Evolutionary conservation across 2,888 invertebrate species (phyloP).

Genomic region (Thera obeliscata): DNA sequence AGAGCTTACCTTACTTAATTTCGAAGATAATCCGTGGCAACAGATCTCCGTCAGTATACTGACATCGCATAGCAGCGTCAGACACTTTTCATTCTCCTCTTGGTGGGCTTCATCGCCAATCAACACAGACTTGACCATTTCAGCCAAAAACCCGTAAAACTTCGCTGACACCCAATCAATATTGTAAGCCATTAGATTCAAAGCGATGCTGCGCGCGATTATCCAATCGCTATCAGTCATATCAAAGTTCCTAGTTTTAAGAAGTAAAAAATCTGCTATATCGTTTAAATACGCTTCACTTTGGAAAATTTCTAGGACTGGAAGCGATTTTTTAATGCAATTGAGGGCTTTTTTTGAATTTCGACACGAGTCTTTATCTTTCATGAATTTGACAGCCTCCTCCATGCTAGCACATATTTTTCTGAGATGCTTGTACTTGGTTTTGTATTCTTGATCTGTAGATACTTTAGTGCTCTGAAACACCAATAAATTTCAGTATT

Average conservation of each 20-base stretch:
- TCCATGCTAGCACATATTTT: conserved; percentile 70
- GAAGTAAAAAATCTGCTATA: conserved; percentile 66
- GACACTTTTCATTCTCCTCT: conserved; percentile 74
- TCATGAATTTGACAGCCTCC: conserved; percentile 67
- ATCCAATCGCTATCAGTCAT: conserved; percentile 68
- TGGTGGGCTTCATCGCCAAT: conserved; percentile 76
- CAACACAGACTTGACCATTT: conserved; percentile 80
- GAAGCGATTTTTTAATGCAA: conserved; percentile 80
- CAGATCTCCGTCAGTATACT: conserved; percentile 86
- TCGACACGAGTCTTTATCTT: conserved; percentile 57
- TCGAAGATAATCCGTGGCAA: conserved; percentile 84
- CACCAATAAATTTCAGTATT: not conserved
- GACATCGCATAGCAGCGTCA: conserved; percentile 83
- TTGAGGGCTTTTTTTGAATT: conserved; percentile 65
- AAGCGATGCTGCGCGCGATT: conserved; percentile 67
- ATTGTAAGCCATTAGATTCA: conserved; percentile 84
- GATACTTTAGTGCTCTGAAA: conserved; percentile 65
- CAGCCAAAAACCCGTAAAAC: conserved; percentile 82
- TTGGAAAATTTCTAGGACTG: conserved; percentile 85
- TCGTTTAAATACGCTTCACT: conserved; percentile 80
- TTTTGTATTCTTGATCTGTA: conserved; percentile 71
- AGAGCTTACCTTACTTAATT: conserved; percentile 56
- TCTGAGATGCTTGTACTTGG: conserved; percentile 67
- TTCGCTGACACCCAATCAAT: conserved; percentile 79
- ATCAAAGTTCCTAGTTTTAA: conserved; percentile 62